Conservation (phyloP, 2,113 vertebrate species). For the Laterallus jamaicensis region DNA sequence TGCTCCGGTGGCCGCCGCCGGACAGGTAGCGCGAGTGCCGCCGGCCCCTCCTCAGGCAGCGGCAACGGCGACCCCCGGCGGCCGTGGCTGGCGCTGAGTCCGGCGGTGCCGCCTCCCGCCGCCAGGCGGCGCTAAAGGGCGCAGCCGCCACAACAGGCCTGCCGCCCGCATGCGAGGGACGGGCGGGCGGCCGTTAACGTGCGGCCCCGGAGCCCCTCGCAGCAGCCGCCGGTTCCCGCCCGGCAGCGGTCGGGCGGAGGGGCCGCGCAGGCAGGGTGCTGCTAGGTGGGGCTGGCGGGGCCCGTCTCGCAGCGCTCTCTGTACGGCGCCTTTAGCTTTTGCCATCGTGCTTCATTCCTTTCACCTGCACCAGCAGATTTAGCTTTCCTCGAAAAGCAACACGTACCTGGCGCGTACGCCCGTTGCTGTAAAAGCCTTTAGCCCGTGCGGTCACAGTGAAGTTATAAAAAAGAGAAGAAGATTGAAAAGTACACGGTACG, state of each 20-base stretch:
- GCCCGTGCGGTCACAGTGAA: not conserved
- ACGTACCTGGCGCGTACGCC: rapidly evolving
- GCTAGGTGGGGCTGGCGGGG: rapidly evolving
- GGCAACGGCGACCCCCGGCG: not conserved
- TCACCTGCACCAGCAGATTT: rapidly evolving
- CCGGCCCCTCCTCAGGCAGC: not conserved
- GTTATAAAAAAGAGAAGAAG: not conserved
- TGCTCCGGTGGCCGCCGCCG: not conserved
- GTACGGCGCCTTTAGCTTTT: rapidly evolving
- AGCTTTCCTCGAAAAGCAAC: not conserved
- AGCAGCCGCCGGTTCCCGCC: not conserved
- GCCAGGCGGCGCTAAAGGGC: not conserved
- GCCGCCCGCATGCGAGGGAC: too few relatives aligned
- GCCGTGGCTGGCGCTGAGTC: too few relatives aligned
- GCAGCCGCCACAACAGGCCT: not conserved
- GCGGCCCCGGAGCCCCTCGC: not conserved
- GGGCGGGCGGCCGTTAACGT: too few relatives aligned
- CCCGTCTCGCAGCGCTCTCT: rapidly evolving
- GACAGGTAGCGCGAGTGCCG: not conserved
- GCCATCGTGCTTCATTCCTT: rapidly evolving
- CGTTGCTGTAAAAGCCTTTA: not conserved
- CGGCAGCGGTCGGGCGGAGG: not conserved
- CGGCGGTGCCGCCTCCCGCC: not conserved
- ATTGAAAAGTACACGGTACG: not conserved
- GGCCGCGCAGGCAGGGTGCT: rapidly evolving